Evolutionary conservation across 2,888 invertebrate genomes (phyloP).

Genomic region (Notocelia uddmanniana): DNA sequence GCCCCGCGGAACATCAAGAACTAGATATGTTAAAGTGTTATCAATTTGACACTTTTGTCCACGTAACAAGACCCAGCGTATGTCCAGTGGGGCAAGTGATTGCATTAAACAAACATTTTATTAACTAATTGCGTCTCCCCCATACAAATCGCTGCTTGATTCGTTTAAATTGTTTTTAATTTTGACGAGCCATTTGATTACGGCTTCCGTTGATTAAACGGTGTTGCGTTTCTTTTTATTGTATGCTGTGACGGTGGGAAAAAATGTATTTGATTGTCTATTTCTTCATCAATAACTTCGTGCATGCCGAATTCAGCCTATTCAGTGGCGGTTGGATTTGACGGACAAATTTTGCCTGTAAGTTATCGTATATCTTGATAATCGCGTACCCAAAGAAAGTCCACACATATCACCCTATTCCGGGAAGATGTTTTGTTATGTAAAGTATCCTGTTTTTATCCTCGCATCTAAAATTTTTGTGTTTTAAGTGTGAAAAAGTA

Average conservation of each 20-base stretch:
- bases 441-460: too few species aligned
- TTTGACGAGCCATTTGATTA: conserved; percentile 71
- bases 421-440: too few species aligned
- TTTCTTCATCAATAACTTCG: background rate
- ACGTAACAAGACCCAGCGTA: conserved; percentile 3
- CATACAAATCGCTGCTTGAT: conserved; percentile 57
- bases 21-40: too few species aligned
- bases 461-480: too few species aligned
- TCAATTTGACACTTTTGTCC: background rate
- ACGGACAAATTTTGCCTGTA: too few species aligned
- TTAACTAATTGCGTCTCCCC: conserved; percentile 68
- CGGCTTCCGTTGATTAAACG: conserved; percentile 64
- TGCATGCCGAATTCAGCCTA: background rate
- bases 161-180: conserved; percentile 73
- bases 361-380: too few species aligned
- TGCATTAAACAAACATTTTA: conserved; percentile 60
- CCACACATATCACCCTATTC: too few species aligned
- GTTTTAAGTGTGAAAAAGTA: too few species aligned
- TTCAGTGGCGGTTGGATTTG: too few species aligned
- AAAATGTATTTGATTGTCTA: background rate
- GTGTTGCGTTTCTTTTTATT: conserved; percentile 21
- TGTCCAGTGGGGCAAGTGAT: conserved; percentile 41
- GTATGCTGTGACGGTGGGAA: conserved; percentile 13
- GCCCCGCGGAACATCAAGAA: too few species aligned
- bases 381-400: too few species aligned